phyloP scores from a whole-genome alignment of 1,140 invertebrate species.

The Belonocnema kinseyi region DNA sequence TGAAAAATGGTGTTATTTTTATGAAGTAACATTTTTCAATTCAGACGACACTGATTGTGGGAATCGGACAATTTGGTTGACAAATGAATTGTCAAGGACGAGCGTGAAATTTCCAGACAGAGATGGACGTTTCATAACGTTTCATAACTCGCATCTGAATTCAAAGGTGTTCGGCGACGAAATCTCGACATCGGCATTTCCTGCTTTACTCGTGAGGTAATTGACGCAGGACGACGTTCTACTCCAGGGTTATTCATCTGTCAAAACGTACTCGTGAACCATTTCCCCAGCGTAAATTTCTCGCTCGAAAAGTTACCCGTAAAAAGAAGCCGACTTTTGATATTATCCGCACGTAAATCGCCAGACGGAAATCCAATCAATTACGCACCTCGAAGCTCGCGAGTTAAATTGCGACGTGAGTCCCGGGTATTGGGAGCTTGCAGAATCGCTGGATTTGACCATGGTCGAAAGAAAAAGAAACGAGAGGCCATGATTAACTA shows the following conservation, averaged over 20 bases:
- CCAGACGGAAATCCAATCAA: slow-evolving; percentile 27
- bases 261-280: slow-evolving; percentile 1
- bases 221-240: slow-evolving; percentile 25
- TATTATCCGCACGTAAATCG: slow-evolving; percentile 26
- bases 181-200: slow-evolving; percentile 15
- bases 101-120: slow-evolving; percentile 25
- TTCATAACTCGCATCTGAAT: slow-evolving; percentile 11
- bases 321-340: slow-evolving; percentile 24
- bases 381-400: slow-evolving; percentile 17
- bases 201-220: slow-evolving; percentile 5
- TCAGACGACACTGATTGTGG: slow-evolving; percentile 17
- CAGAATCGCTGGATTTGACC: slow-evolving; percentile 19
- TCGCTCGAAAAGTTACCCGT: slow-evolving; percentile 12
- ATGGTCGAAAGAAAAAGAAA: not conserved
- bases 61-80: slow-evolving; percentile 23
- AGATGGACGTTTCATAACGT: slow-evolving; percentile 26
- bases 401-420: slow-evolving; percentile 22
- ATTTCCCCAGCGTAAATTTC: not conserved
- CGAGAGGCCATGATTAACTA: slow-evolving; percentile 13
- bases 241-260: slow-evolving; percentile 20
- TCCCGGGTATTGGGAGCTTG: slow-evolving; percentile 13
- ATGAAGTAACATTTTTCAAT: slow-evolving; percentile 24
- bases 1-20: slow-evolving; percentile 3
- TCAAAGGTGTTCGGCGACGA: slow-evolving; percentile 12
- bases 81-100: slow-evolving; percentile 16